Percentiles rank a stretch among this genome's conserved stretches.
Evolutionary conservation across 2,797 vertebrate genomes (phyloP).

Genomic region (Chaetophractus vellerosus): DNA sequence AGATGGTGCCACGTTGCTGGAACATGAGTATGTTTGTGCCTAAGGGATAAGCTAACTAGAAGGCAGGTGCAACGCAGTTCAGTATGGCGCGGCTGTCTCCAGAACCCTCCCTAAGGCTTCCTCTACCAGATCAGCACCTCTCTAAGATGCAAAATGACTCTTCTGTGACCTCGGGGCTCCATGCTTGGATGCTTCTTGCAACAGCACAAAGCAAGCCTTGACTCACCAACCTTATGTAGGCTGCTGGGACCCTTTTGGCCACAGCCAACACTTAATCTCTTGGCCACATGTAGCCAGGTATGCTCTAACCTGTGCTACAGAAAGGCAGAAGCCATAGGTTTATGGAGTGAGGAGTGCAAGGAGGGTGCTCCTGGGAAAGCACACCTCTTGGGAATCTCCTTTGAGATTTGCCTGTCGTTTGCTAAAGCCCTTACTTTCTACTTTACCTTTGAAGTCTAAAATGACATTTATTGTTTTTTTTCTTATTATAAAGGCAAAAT

Average conservation of each 20-base stretch:
- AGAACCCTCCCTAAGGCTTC: slow-evolving; percentile 37
- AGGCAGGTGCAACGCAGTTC: not conserved
- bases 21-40: not conserved
- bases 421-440: slow-evolving; percentile 37
- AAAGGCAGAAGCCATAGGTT: not conserved
- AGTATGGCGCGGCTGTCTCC: not conserved
- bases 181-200: slow-evolving; percentile 71
- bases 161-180: slow-evolving; percentile 61
- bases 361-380: not conserved
- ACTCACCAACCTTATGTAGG: slow-evolving; percentile 72
- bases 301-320: not conserved
- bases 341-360: not conserved
- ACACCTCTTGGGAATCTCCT: not conserved
- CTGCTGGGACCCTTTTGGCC: slow-evolving; percentile 52
- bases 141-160: slow-evolving; percentile 61
- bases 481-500: slow-evolving; percentile 34
- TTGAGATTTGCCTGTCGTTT: not conserved
- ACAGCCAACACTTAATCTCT: slow-evolving; percentile 67
- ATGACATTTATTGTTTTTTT: not conserved
- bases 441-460: not conserved
- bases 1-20: not conserved
- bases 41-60: not conserved
- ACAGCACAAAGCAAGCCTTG: slow-evolving; percentile 72
- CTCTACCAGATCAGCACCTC: slow-evolving; percentile 1
- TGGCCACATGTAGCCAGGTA: slow-evolving; percentile 41